A percentile compares a stretch with the other conserved stretches of the same genome.
Evolutionary conservation across 2,797 vertebrate genomes (phyloP).

Genomic region (Siniperca scherzeri): DNA sequence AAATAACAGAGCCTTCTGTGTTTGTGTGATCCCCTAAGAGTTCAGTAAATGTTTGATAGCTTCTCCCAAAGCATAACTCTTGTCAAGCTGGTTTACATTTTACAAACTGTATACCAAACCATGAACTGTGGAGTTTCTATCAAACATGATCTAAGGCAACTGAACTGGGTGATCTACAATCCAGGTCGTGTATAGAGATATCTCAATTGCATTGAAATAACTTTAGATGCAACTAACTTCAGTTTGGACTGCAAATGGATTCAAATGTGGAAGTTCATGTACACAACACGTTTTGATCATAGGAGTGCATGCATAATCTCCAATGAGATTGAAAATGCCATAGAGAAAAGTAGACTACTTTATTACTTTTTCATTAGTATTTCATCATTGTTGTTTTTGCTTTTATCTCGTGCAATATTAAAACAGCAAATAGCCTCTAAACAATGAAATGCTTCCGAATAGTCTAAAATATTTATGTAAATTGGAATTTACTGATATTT

Average conservation of each 20-base stretch:
- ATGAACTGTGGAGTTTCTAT: neutral
- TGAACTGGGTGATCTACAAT: neutral
- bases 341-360: neutral
- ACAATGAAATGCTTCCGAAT: conserved; percentile 6
- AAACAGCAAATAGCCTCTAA: conserved; percentile 20
- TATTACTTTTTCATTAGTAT: neutral
- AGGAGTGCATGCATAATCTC: neutral
- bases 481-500: conserved; percentile 10
- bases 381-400: neutral
- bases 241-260: neutral
- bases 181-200: neutral
- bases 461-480: neutral
- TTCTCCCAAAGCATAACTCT: neutral
- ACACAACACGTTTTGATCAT: neutral
- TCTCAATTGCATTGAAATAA: neutral
- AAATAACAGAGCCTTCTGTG: conserved; percentile 4
- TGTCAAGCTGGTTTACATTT: neutral
- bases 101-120: neutral
- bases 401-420: conserved; percentile 1
- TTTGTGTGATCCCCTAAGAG: conserved; percentile 9
- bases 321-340: neutral
- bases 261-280: neutral
- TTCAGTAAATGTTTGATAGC: conserved; percentile 23
- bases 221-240: neutral
- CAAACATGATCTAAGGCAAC: neutral